phyloP scores from a whole-genome alignment of 2,797 vertebrate species.

The Myiothlypis coronata region DNA sequence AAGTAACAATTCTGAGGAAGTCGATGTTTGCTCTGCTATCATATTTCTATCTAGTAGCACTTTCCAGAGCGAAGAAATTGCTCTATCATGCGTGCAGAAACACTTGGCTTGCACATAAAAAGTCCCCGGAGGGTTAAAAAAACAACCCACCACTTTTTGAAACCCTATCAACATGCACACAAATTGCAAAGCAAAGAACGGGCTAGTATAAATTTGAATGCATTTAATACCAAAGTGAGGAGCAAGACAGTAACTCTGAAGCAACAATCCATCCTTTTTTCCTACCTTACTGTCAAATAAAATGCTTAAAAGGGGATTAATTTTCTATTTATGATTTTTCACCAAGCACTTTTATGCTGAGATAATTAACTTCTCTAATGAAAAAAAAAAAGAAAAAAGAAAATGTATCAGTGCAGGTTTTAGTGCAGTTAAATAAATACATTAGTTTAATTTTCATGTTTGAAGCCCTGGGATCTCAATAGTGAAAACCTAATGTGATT shows the following conservation, averaged over 20 bases:
- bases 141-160: neutral
- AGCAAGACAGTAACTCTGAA: neutral
- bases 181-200: neutral
- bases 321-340: slow-evolving; percentile 9
- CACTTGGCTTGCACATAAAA: slow-evolving; percentile 39
- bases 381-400: neutral
- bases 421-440: neutral
- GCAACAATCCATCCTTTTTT: neutral
- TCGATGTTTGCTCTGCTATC: slow-evolving; percentile 21
- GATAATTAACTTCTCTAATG: neutral
- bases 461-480: neutral
- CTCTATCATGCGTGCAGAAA: slow-evolving; percentile 23
- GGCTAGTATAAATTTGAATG: slow-evolving; percentile 4
- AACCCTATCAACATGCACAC: slow-evolving; percentile 31
- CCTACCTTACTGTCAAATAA: neutral
- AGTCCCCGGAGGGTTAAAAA: slow-evolving; percentile 15
- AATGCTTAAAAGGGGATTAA: slow-evolving; percentile 11
- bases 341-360: neutral
- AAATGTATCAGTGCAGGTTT: neutral
- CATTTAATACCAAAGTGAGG: neutral
- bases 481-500: neutral
- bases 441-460: neutral
- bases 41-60: slow-evolving; percentile 28
- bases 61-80: slow-evolving; percentile 1
- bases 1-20: slow-evolving; percentile 38